phyloP scores from a whole-genome alignment of 2,888 invertebrate genomes.

The Neoascia interrupta region DNA sequence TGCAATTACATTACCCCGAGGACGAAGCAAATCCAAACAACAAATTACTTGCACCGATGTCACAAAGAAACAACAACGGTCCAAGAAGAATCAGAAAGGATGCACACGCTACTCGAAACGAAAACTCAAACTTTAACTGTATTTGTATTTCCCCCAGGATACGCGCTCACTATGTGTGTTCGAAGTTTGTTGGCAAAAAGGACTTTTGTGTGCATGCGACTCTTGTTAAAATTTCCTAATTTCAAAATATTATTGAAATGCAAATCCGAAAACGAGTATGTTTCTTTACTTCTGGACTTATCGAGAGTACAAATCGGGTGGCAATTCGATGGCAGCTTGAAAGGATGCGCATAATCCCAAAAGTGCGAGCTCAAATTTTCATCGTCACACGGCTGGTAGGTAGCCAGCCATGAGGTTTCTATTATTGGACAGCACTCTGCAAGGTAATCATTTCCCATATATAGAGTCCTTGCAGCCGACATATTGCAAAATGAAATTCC shows the following conservation, averaged over 20 bases:
- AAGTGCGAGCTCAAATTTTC: conserved; percentile 55
- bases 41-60: conserved; percentile 66
- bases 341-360: conserved; percentile 45
- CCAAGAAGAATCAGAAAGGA: conserved; percentile 34
- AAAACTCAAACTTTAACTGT: conserved; percentile 60
- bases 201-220: conserved; percentile 28
- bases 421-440: conserved; percentile 33
- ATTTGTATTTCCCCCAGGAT: conserved; percentile 54
- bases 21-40: conserved; percentile 60
- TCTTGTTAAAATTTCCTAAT: conserved; percentile 59
- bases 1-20: conserved; percentile 67
- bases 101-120: conserved; percentile 18
- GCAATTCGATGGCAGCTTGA: conserved; percentile 31
- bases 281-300: conserved; percentile 29
- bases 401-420: conserved; percentile 32
- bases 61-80: conserved; percentile 58
- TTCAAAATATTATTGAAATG: conserved; percentile 50
- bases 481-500: conserved; percentile 54
- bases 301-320: conserved; percentile 60
- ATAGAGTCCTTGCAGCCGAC: conserved; percentile 43
- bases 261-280: not conserved
- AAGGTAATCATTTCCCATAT: conserved; percentile 57
- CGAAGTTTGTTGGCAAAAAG: conserved; percentile 26
- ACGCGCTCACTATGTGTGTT: conserved; percentile 25
- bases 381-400: conserved; percentile 6